Evolutionary conservation across 2,888 invertebrate genomes (phyloP), one percentile per base, ranked within the genome.

Genomic region (Polietes domitor): DNA sequence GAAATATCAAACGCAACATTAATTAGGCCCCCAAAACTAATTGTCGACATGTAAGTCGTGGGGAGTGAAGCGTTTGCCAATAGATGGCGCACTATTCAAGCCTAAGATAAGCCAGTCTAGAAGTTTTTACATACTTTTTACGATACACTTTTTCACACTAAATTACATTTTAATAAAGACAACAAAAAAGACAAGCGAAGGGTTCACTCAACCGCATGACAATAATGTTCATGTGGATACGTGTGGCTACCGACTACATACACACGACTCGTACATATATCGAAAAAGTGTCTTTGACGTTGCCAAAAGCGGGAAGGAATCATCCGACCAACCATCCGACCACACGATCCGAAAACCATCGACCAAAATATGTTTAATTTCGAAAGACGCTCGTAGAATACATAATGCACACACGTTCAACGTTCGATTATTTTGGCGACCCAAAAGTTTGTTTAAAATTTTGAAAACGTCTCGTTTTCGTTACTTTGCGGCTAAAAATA

Each of bases 241-340:
- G 10, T 37, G 37, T 37, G 32, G 32, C 32, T 37, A n/a, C 12
- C 37, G 37, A 37, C 7, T 37, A 37, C 32, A 3, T 5, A 32
- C 32, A 26, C 2, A 58, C 12, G 21, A 19, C n/a, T n/a, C n/a
- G n/a, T n/a, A n/a, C n/a, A n/a, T n/a, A 9, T 15, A n/a, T 5
- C 28, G 4, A 24, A 28, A 74, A 53, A 47, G 78, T 85, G 85
- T 32, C 83, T 85, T 85, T 86, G 83, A 73, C 77, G 81, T 77
- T 86, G 85, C 85, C 86, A 86, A 86, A 85, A 86, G 76, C n/a
- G 70, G 77, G 65, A 78, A 81, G 78, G 72, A 77, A 73, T 73
- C 53, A 73, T 43, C 32, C 55, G 21, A 55, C 10, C 24, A 4
- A 58, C 15, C 28, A 15, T 17, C 6, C n/a, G 17, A 41, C 37